Evolutionary conservation across 2,888 invertebrate genomes (phyloP), one percentile per base, ranked within the genome.

Genomic region (Arge pagana): DNA sequence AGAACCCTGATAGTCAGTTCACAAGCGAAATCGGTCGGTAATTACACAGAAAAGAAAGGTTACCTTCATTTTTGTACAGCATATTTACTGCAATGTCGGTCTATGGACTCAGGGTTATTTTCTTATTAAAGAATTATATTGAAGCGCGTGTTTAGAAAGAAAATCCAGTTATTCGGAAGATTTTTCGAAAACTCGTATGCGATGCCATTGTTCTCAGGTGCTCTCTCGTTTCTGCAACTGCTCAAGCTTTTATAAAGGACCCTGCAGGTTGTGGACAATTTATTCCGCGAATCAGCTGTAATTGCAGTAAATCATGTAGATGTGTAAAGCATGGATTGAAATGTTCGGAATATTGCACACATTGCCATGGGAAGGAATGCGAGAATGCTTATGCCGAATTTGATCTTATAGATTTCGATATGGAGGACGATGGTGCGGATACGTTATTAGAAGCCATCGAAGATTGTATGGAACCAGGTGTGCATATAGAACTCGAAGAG

Each of bases 51-150:
- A 37, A 18, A 37, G 11, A n/a, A 26, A 23, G 36, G n/a, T 48
- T 37, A 7, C 48, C 48, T 6, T 19, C 40, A 35, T 53, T 50
- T 43, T 54, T 50, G 18, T 26, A 54, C 8, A 54, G 13, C 39
- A 50, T 42, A 18, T 24, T 36, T 18, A 54, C 36, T 16, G 31
- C 15, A 18, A 54, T 24, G n/a, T 16, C 6, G 8, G 50, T 19
- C 53, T 50, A 54, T n/a, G 19, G 18, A 3, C 18, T 16, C 19
- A 6, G 37, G 37, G 1, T 18, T 37, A 6, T 10, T 7, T 23
- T 42, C 42, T 2, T n/a, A 5, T 2, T 36, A 30, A 13, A 50
- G 23, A n/a, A 54, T 50, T 40, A 35, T 50, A 23, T 54, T 54
- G 21, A 50, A 54, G 6, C 50, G 15, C 5, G n/a, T 4, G 19